Evolutionary conservation across 1,140 invertebrate species (phyloP), one percentile per base, ranked within the genome.

Genomic region (Philotrypesis tridentata): DNA sequence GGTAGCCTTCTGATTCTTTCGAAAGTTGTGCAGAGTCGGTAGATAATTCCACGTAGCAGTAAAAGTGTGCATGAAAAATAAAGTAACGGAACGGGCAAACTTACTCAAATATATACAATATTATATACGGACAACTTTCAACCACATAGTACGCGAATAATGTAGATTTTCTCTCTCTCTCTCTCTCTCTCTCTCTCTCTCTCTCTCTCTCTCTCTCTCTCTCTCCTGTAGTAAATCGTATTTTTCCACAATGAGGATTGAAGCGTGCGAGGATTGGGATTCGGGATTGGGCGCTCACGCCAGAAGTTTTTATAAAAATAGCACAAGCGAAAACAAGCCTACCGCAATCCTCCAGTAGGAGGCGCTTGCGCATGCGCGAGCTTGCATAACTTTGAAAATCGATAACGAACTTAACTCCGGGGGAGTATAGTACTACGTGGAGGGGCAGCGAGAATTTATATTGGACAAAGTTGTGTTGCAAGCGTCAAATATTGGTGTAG

Each of bases 21-120:
- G 84, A 88, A 88, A 86, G 84, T 86, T 86, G 85, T 86, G 85
- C 84, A 85, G 86, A 88, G 84, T 84, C 87, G 87, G 87, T 84
- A 87, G 86, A 84, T 85, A 72, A 84, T 80, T 75, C 48, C 68
- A 43, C 77, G 76, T 37, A 31, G 79, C 82, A 84, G 84, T 83
- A 86, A 84, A 61, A 14, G 43, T 31, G 29, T 70, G 40, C 14
- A 43, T 21, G 31, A 55, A 71, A 79, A 71, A 79, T 43, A 43
- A 60, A 43, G 65, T 37, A 71, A 63, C 29, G 37, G 31, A 68
- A 78, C 48, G 21, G 21, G 0, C 14, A 21, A 3, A 14, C 17
- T 55, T 21, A 55, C n/a, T 55, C 48, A 6, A 55, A 55, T 55
- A n/a, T n/a, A n/a, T n/a, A n/a, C n/a, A n/a, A n/a, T n/a, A n/a